These are phyloP conservation scores for Tokudaia tokunoshimensis DNA, from an alignment of 2,797 vertebrate genomes.

Conservation along the genomic window DNA sequence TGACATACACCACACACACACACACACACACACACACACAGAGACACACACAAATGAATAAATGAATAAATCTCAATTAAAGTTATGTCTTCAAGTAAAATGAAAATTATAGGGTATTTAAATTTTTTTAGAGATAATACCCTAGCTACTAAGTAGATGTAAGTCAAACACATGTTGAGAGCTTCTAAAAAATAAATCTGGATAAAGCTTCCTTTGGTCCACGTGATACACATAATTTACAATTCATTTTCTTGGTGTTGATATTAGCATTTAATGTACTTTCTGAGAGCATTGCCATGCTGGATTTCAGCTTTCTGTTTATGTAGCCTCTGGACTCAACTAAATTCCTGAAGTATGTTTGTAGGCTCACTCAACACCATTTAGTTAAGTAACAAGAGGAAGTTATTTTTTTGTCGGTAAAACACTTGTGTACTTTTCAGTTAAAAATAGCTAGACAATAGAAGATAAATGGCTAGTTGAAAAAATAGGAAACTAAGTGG, in stretches of 20 bases:
- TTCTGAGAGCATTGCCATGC: not conserved
- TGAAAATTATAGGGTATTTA: constrained; percentile 37
- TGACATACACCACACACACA: not conserved
- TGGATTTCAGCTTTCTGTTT: not conserved
- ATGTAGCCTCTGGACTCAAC: not conserved
- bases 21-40: not conserved
- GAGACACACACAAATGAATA: not conserved
- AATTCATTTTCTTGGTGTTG: not conserved
- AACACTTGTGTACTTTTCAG: not conserved
- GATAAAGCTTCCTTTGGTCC: not conserved
- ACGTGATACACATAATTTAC: not conserved
- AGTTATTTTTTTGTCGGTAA: not conserved
- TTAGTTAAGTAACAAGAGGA: constrained; percentile 27
- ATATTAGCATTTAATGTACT: not conserved
- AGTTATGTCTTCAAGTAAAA: not conserved
- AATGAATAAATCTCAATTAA: not conserved
- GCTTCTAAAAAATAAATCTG: not conserved
- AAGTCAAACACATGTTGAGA: not conserved
- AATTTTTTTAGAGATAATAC: constrained; percentile 18
- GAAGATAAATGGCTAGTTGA: not conserved
- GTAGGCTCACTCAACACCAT: constrained; percentile 1
- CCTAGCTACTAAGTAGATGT: not conserved
- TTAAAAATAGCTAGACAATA: constrained; percentile 21
- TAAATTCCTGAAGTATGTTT: constrained; percentile 8
- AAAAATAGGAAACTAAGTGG: not conserved